A percentile compares a stretch with the other conserved stretches of the same genome.
These are phyloP conservation scores for Poecilobothrus nobilitatus DNA, from an alignment of 2,888 invertebrate species.

Conservation along the genomic window DNA sequence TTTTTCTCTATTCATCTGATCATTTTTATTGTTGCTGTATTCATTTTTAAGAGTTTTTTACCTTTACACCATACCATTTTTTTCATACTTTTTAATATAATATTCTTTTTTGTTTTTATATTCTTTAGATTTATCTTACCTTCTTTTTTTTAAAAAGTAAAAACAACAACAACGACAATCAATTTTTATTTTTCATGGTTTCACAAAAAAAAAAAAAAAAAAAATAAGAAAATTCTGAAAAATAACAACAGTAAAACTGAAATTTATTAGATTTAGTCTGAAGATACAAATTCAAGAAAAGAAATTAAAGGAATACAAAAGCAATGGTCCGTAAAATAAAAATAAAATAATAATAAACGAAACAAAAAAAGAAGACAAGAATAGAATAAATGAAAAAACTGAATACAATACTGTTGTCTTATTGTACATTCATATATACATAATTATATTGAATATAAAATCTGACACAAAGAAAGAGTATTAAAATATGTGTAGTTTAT, in stretches of 20 bases:
- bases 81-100: neutral
- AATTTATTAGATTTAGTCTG: slow-evolving; percentile 1
- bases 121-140: neutral
- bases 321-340: neutral
- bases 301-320: neutral
- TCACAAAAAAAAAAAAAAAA: no score
- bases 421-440: neutral
- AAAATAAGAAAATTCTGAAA: neutral
- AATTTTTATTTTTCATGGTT: no score
- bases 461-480: neutral
- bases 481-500: no score
- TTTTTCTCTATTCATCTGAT: neutral
- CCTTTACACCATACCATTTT: neutral
- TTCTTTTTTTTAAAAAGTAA: neutral
- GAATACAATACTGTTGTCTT: neutral
- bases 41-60: neutral
- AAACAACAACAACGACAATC: no score
- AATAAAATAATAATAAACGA: no score
- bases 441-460: neutral
- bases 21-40: neutral
- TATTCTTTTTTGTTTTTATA: neutral
- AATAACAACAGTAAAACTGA: neutral
- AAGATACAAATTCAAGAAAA: neutral
- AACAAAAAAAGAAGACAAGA: neutral
- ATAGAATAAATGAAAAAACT: neutral